A percentile compares a stretch with the other conserved stretches of the same genome.
Evolutionary conservation across 2,888 invertebrate species (phyloP).

Genomic region (Drosophila subquinaria): DNA sequence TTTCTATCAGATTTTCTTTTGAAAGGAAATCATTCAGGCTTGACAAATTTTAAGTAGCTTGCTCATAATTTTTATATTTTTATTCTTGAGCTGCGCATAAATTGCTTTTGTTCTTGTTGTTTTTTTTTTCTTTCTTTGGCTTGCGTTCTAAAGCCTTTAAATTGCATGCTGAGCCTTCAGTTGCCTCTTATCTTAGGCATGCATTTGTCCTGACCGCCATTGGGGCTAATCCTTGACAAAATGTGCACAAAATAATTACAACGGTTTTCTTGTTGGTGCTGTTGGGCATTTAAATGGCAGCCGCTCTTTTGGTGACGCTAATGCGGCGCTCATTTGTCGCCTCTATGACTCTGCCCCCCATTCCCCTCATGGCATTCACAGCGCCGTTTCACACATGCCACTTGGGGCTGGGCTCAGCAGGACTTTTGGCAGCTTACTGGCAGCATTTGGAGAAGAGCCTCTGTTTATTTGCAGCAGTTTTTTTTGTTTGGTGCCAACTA

Average conservation of each 20-base stretch:
- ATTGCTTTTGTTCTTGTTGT: constrained; percentile 3
- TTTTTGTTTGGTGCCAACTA: constrained; percentile 66
- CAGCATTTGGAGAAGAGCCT: constrained; percentile 33
- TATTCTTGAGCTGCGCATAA: constrained; percentile 8
- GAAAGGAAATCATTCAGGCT: neutral
- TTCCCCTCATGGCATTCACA: neutral
- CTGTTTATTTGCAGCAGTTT: constrained; percentile 52
- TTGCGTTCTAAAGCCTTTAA: constrained; percentile 6
- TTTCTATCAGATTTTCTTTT: neutral
- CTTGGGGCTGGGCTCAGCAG: constrained; percentile 52
- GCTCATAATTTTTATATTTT: constrained; percentile 29
- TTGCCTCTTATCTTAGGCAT: constrained; percentile 19
- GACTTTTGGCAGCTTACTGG: constrained; percentile 68
- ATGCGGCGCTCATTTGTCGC: constrained; percentile 69
- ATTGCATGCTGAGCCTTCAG: constrained; percentile 12
- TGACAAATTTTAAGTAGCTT: constrained; percentile 34
- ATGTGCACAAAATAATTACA: constrained; percentile 56
- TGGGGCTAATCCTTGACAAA: constrained; percentile 52
- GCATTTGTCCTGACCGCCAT: constrained; percentile 26
- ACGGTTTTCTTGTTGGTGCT: constrained; percentile 26
- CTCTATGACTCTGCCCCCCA: constrained; percentile 22
- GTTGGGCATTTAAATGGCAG: constrained; percentile 54
- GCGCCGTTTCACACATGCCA: constrained; percentile 52
- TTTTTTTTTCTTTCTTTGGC: neutral
- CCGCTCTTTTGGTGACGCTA: constrained; percentile 62